These are phyloP conservation scores for Eilema depressum DNA, from an alignment of 2,888 invertebrate genomes.

Conservation along the genomic window DNA sequence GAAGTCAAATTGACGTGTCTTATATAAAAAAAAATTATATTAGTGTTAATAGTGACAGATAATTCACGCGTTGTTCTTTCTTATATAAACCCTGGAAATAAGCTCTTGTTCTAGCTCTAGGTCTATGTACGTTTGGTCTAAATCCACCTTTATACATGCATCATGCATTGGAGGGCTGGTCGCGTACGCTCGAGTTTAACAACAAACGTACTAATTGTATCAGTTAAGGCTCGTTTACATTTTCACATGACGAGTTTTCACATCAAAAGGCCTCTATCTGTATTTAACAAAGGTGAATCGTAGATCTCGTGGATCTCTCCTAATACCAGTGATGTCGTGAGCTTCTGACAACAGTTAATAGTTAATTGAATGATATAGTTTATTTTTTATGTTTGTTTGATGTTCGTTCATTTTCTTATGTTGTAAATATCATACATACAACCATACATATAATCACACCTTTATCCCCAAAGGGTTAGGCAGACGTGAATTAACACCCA, in stretches of 20 bases:
- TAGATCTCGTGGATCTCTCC: not conserved
- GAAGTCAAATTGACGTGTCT: too few species aligned
- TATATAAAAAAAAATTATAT: too few species aligned
- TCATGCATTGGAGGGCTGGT: not conserved
- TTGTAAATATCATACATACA: too few species aligned
- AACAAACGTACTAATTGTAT: not conserved
- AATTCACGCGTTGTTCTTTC: too few species aligned
- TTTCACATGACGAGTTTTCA: not conserved
- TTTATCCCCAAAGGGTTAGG: too few species aligned
- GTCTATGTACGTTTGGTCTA: too few species aligned
- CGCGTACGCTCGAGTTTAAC: not conserved
- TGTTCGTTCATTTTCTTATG: not conserved
- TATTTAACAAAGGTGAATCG: not conserved
- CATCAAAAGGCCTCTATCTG: not conserved
- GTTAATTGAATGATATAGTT: not conserved
- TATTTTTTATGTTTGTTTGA: not conserved
- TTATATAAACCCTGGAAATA: too few species aligned
- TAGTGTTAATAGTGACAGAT: too few species aligned
- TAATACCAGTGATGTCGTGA: not conserved
- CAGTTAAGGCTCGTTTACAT: not conserved
- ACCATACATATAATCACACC: too few species aligned
- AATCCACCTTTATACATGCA: too few species aligned
- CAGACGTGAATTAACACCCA: too few species aligned
- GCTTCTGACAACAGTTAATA: not conserved
- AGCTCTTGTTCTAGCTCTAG: too few species aligned